A percentile compares a stretch with the other conserved stretches of the same genome.
Conservation (phyloP, 2,113 vertebrate genomes). For the Theropithecus gelada region DNA sequence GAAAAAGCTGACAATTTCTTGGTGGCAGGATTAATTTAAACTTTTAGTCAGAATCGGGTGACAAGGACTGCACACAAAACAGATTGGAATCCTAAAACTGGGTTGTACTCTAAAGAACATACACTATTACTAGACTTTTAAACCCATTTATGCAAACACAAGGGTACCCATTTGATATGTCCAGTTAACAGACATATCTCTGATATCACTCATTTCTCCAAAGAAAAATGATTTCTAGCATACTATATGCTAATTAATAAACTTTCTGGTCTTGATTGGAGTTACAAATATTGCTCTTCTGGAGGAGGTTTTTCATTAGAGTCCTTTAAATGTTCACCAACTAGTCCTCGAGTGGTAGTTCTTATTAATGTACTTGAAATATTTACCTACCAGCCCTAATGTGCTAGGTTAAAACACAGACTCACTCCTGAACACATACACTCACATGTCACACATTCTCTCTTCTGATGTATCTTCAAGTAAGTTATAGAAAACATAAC, state of each 20-base stretch:
- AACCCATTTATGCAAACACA: not conserved
- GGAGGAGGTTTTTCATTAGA: not conserved
- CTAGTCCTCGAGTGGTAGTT: not conserved
- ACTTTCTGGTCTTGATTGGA: not conserved
- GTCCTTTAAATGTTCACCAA: not conserved
- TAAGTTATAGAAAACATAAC: not conserved
- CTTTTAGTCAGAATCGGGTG: not conserved
- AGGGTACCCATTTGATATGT: not conserved
- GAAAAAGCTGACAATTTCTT: not conserved
- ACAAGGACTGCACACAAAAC: not conserved
- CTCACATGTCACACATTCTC: not conserved
- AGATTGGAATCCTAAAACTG: not conserved
- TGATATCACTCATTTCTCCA: not conserved
- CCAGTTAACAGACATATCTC: not conserved
- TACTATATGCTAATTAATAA: not conserved
- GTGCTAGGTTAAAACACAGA: not conserved
- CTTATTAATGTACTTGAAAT: not conserved
- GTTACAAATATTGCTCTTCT: not conserved
- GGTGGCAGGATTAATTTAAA: not conserved
- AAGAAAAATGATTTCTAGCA: conserved; percentile 18
- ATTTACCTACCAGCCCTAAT: not conserved
- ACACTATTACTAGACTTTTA: not conserved
- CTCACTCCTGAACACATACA: not conserved
- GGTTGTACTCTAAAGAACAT: not conserved
- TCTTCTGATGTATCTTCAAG: not conserved